Evolutionary conservation across 2,888 invertebrate species (phyloP).

Genomic region (Patella depressa): DNA sequence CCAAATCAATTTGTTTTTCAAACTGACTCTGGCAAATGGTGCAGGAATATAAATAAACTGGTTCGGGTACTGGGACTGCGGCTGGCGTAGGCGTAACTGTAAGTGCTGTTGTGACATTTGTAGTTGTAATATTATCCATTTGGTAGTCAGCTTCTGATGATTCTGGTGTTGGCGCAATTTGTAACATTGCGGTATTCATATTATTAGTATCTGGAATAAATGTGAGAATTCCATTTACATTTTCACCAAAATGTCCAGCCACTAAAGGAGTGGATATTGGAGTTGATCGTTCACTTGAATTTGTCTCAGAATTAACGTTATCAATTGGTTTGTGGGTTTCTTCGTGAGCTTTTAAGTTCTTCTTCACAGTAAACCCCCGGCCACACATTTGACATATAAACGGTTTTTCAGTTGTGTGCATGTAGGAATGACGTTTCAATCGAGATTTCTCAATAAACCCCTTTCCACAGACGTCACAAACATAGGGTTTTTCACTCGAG

Average conservation of each 20-base stretch:
- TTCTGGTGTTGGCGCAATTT: neutral
- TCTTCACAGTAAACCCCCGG: slow-evolving; percentile 3
- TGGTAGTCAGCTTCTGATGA: neutral
- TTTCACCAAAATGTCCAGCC: slow-evolving; percentile 8
- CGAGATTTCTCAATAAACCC: slow-evolving; percentile 8
- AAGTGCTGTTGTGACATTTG: neutral
- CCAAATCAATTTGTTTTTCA: slow-evolving; percentile 12
- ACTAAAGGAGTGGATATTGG: slow-evolving; percentile 4
- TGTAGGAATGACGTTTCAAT: slow-evolving; percentile 5
- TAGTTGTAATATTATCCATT: neutral
- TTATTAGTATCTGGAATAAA: neutral
- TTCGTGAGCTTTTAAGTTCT: slow-evolving; percentile 4
- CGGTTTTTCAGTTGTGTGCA: slow-evolving; percentile 7
- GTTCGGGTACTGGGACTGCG: neutral
- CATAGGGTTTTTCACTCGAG: slow-evolving; percentile 5
- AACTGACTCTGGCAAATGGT: slow-evolving; percentile 1
- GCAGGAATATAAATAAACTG: neutral
- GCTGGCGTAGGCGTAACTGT: neutral
- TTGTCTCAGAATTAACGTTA: slow-evolving; percentile 3
- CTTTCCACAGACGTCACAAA: slow-evolving; percentile 5
- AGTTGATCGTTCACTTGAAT: neutral
- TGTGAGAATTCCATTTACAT: slow-evolving; percentile 1
- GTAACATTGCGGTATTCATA: neutral
- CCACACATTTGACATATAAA: slow-evolving; percentile 9
- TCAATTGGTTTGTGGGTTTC: slow-evolving; percentile 3